These are phyloP conservation scores for Campoplex nolae DNA, from an alignment of 2,888 invertebrate species.

Conservation along the genomic window DNA sequence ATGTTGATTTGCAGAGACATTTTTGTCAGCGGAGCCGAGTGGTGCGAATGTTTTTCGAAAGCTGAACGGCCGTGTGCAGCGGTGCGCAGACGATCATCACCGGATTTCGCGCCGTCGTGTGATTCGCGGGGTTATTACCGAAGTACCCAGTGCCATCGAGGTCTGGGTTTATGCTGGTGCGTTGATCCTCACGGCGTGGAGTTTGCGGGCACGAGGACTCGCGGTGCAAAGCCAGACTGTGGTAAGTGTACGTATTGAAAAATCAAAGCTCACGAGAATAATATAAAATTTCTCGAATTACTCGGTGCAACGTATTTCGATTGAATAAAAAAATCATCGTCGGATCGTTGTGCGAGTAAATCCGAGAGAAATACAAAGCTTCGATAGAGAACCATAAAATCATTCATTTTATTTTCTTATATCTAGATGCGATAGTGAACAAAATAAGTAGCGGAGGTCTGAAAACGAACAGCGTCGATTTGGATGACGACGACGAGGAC, in stretches of 20 bases:
- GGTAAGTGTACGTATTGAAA: conserved; percentile 86
- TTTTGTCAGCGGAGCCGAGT: conserved; percentile 90
- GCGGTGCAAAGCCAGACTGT: conserved; percentile 91
- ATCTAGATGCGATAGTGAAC: conserved; percentile 84
- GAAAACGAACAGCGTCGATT: conserved; percentile 84
- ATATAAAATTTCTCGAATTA: neutral
- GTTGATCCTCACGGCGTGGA: conserved; percentile 96
- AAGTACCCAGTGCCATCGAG: conserved; percentile 94
- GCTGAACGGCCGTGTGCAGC: conserved; percentile 94
- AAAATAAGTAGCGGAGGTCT: conserved; percentile 84
- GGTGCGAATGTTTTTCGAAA: conserved; percentile 93
- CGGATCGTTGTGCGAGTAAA: conserved; percentile 10
- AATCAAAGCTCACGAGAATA: neutral
- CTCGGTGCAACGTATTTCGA: conserved; percentile 1
- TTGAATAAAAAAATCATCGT: neutral
- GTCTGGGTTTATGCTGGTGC: conserved; percentile 96
- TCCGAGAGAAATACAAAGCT: neutral
- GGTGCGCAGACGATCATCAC: conserved; percentile 91
- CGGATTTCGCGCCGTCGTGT: conserved; percentile 89
- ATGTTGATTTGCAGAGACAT: conserved; percentile 83
- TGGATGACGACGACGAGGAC: conserved; percentile 90
- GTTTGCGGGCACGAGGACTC: conserved; percentile 92
- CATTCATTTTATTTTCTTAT: conserved; percentile 7
- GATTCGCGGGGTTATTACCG: conserved; percentile 95
- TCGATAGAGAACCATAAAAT: neutral